A percentile compares a stretch with the other conserved stretches of the same genome.
Evolutionary conservation across 2,113 vertebrate genomes (phyloP).

Genomic region (Pluvianellus socialis): DNA sequence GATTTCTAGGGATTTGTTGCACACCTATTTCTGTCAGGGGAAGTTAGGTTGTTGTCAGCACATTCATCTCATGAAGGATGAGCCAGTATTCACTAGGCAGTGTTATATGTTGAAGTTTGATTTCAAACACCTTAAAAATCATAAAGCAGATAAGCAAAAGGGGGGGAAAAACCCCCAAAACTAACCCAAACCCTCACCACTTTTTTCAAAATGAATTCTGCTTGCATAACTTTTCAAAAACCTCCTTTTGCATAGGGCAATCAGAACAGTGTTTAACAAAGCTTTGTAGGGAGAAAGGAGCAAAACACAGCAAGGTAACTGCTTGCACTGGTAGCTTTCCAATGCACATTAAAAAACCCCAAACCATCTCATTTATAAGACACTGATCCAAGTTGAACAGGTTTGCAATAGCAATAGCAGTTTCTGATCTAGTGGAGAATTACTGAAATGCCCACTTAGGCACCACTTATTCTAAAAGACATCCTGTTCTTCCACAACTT

Average conservation of each 20-base stretch:
- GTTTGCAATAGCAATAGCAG: background rate
- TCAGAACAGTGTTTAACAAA: background rate
- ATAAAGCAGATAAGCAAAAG: background rate
- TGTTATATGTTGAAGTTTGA: background rate
- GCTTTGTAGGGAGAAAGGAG: background rate
- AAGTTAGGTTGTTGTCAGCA: background rate
- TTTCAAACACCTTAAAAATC: background rate
- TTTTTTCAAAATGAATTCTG: background rate
- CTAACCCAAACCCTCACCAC: background rate
- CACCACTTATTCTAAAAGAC: background rate
- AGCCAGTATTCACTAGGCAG: background rate
- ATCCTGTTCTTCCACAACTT: background rate
- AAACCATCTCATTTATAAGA: background rate
- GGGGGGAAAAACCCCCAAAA: too few species aligned
- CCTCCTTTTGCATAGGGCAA: background rate
- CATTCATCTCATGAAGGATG: background rate
- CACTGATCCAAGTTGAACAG: background rate
- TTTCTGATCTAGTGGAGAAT: background rate
- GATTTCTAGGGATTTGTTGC: constrained; percentile 15
- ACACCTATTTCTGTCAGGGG: background rate
- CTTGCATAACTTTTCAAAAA: background rate
- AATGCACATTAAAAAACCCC: background rate
- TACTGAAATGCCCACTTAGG: background rate
- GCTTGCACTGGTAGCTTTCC: background rate
- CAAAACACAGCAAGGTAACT: background rate